A percentile compares a stretch with the other conserved stretches of the same genome.
These are phyloP conservation scores for Momotus momota DNA, from an alignment of 2,797 vertebrate species.

Conservation along the genomic window DNA sequence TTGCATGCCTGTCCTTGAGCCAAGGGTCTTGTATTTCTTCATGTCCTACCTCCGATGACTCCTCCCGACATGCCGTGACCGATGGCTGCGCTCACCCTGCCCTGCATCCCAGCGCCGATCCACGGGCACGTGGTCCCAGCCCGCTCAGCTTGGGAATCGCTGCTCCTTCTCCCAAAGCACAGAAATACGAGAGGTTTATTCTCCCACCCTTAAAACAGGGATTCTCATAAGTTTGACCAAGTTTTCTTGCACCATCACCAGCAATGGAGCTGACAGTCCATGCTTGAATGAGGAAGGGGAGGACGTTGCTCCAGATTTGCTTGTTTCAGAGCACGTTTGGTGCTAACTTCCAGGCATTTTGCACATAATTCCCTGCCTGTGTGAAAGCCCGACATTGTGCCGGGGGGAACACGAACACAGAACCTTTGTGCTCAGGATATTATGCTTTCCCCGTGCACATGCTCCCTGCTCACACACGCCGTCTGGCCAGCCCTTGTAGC, in stretches of 20 bases:
- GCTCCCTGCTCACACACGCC: constrained; percentile 20
- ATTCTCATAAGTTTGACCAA: neutral
- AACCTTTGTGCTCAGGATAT: constrained; percentile 70
- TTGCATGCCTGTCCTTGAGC: neutral
- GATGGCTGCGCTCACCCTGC: neutral
- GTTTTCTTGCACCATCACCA: neutral
- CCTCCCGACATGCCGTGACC: fast-evolving
- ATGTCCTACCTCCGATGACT: neutral
- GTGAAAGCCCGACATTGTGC: constrained; percentile 3
- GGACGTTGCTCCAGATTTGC: neutral
- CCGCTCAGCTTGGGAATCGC: neutral
- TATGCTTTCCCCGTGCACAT: neutral
- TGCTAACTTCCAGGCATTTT: constrained; percentile 18
- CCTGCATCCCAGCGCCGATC: fast-evolving
- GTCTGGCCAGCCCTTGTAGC: constrained; percentile 28
- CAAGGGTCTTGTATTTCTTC: neutral
- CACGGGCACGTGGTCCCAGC: fast-evolving
- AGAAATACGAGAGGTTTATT: fast-evolving
- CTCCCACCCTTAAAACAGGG: neutral
- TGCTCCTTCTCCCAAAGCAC: neutral
- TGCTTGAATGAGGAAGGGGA: neutral
- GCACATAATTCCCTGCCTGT: constrained; percentile 24
- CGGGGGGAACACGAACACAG: constrained; percentile 61
- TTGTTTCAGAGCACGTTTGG: neutral
- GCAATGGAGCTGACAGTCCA: neutral